Evolutionary conservation across 2,888 invertebrate genomes (phyloP), one percentile per base, ranked within the genome.

Genomic region (Hipparchia sbordonii): DNA sequence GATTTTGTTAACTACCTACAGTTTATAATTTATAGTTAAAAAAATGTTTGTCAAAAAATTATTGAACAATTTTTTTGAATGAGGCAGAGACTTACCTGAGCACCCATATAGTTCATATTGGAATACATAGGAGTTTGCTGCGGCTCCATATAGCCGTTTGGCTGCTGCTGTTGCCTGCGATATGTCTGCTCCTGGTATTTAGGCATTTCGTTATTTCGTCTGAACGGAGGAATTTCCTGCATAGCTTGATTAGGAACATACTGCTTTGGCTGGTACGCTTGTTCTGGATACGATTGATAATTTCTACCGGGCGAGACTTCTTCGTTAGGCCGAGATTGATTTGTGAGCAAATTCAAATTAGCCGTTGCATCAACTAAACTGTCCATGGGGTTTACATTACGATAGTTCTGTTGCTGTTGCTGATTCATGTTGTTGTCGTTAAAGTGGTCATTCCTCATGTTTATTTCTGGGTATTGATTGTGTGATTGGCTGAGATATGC

Each of bases 91-190:
- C 52, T 39, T 52, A 65, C 65, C 65, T 65, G 65, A 65, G 69
- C 81, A 46, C 82, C 79, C 82, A 86, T 81, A 71, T 87, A 88
- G 62, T 83, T 86, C 76, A 89, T 78, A 61, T 85, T 86, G 0
- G 85, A 82, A 73, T 88, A 89, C 82, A 89, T 80, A 0, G 83
- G 76, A 70, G 79, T 85, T 74, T 85, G 87, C 66, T 86, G 88
- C 48, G 84, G 79, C 72, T 91, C 91, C 69, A 91, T 83, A 72
- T 89, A 92, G 0, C 91, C 92, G 73, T 91, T 91, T 0, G 87
- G 84, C 52, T 78, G 79, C 51, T 79, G 80, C 13, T 79, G 80
- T 13, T 77, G 80, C 52, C 82, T 78, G 3, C 79, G 88, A 76
- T 87, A 88, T 45, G 77, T 61, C 65, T 86, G 89, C 70, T 91